Base-by-base conservation (phyloP, 2,888 invertebrate genomes). In the Copidosoma aretas region DNA sequence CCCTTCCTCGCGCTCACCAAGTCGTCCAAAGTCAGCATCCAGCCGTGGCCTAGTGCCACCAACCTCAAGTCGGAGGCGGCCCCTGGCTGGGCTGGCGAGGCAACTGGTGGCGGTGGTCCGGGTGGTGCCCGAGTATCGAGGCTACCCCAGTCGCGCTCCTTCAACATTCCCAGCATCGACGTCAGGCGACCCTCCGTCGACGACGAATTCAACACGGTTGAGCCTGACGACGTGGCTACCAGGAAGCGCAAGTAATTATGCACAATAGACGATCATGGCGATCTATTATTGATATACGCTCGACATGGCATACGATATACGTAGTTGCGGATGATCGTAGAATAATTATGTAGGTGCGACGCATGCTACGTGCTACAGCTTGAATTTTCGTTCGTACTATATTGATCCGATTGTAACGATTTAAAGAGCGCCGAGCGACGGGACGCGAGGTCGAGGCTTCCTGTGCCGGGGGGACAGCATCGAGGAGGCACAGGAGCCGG, bases 31-130 rank as follows among this genome's bases (percentile, higher is more conserved):
- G 64, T 79, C 10, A 73, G 74, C 63, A 67, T 81, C 14, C 79
- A 78, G 39, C 81, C 82, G 10, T 82, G 81, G 80, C 79, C 83
- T 4, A 82, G 82, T 67, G 77, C 80, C n/a, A 79, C 80, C 1
- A 82, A 79, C 70, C 74, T 83, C 0, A 75, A 76, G 32, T 32
- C 75, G 51, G 64, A 59, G 32, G 32, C 32, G 4, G 8, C 8
- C 32, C 32, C 32, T 8, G 32, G 32, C 32, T 32, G 32, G 32
- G 8, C 15, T 60, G 71, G 60, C 43, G 67, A 65, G 21, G 22
- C 32, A 62, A 70, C 17, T 63, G 64, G 1, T 59, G 54, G 12
- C n/a, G 46, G 14, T 43, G 67, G 14, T 41, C 60, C 1, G 39
- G 59, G 51, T n/a, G n/a, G n/a, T n/a, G n/a, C n/a, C n/a, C n/a